Evolutionary conservation across 1,140 invertebrate genomes (phyloP).

Genomic region (Adoxophyes honmai): DNA sequence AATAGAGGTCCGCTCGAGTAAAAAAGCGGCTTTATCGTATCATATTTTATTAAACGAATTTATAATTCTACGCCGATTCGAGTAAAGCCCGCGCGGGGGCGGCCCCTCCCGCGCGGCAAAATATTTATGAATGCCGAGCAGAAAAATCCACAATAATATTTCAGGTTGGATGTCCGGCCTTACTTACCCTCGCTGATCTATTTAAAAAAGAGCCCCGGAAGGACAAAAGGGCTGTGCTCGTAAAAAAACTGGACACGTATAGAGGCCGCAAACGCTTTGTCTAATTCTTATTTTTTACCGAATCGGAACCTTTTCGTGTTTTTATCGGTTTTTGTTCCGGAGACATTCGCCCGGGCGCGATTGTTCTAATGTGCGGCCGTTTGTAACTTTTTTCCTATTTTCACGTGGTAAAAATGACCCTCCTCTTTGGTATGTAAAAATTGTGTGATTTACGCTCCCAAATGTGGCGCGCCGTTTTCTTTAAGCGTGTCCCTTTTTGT

Average conservation of each 20-base stretch:
- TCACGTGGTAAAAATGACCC: conserved; percentile 3
- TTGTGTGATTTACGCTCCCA: conserved; percentile 13
- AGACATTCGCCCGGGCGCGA: conserved; percentile 50
- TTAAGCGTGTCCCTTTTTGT: background rate
- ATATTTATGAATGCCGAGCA: conserved; percentile 74
- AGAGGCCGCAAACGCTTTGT: conserved; percentile 65
- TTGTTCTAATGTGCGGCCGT: conserved; percentile 67
- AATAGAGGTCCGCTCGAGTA: conserved; percentile 64
- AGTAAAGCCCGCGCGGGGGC: conserved; percentile 40
- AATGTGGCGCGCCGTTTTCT: conserved; percentile 9
- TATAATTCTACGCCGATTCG: conserved; percentile 72
- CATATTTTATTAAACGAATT: conserved; percentile 77
- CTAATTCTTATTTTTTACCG: conserved; percentile 76
- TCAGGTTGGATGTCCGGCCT: conserved; percentile 66
- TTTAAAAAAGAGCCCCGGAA: conserved; percentile 75
- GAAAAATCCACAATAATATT: conserved; percentile 77
- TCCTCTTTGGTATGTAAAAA: conserved; percentile 12
- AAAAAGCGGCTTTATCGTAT: conserved; percentile 74
- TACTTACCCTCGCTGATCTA: conserved; percentile 72
- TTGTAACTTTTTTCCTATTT: conserved; percentile 57
- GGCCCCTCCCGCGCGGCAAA: conserved; percentile 32
- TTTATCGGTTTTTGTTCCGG: conserved; percentile 76
- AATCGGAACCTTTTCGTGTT: conserved; percentile 67
- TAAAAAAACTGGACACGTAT: conserved; percentile 74
- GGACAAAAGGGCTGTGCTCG: conserved; percentile 71